Conservation (phyloP, 1,140 invertebrate genomes). For the Odontomachus brunneus region DNA sequence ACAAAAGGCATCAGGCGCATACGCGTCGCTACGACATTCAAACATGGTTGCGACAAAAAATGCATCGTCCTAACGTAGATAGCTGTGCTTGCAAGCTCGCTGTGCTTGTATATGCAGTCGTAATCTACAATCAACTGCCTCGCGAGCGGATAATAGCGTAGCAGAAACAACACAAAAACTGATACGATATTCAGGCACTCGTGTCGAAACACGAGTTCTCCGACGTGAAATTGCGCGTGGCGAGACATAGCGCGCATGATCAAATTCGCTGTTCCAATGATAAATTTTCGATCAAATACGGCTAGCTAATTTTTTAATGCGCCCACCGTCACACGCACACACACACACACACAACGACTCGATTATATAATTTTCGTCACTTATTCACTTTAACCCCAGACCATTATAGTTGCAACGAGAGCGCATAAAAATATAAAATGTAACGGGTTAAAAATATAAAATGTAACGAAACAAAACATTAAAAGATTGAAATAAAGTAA, state of each 20-base stretch:
- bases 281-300: constrained; percentile 14
- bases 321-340: too few relatives aligned
- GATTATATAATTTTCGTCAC: background rate
- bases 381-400: background rate
- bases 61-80: too few relatives aligned
- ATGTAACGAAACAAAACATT: too few relatives aligned
- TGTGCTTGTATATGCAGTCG: background rate
- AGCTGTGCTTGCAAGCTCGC: too few relatives aligned
- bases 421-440: too few relatives aligned
- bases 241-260: background rate
- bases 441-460: too few relatives aligned
- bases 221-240: background rate
- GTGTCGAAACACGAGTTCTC: background rate
- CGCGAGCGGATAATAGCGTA: background rate
- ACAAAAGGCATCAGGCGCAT: constrained; percentile 69
- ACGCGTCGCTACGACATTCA: constrained; percentile 23
- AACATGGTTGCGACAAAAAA: constrained; percentile 41
- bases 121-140: constrained; percentile 32
- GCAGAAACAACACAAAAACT: background rate
- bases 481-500: too few relatives aligned
- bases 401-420: too few relatives aligned
- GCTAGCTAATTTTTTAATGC: background rate
- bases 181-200: background rate
- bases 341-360: background rate
- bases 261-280: background rate